Percentiles rank a stretch among this genome's conserved stretches.
Evolutionary conservation across 2,797 vertebrate genomes (phyloP).

Genomic region (Crypturellus tataupa): DNA sequence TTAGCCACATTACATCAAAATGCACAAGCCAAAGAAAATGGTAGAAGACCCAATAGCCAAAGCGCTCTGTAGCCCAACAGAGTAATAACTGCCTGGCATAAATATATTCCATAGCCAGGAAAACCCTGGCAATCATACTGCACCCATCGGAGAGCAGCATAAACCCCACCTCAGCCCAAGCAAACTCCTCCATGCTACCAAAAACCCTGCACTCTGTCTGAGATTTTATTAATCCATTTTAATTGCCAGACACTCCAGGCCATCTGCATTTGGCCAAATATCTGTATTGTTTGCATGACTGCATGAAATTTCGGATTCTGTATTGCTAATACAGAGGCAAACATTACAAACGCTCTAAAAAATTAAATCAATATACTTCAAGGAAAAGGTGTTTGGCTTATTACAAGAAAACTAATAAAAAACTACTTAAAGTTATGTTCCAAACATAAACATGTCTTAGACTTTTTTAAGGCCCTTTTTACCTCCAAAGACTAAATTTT

Average conservation of each 20-base stretch:
- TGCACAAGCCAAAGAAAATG: neutral
- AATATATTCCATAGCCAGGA: neutral
- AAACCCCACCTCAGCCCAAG: neutral
- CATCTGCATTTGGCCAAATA: neutral
- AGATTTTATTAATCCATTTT: neutral
- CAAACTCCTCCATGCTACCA: neutral
- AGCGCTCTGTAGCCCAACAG: neutral
- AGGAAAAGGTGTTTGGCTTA: fast-evolving
- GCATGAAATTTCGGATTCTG: neutral
- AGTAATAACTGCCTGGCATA: neutral
- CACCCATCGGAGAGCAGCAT: neutral
- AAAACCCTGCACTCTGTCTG: neutral
- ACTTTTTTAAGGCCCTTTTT: neutral
- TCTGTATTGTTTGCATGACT: neutral
- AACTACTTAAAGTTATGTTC: neutral
- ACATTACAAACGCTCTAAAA: neutral
- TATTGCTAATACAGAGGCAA: neutral
- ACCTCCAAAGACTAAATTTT: neutral
- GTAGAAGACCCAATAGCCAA: fast-evolving
- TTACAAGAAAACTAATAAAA: neutral
- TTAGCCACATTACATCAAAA: neutral
- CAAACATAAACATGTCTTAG: neutral
- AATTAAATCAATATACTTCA: neutral
- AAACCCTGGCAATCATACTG: neutral
- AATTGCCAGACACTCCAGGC: neutral